A percentile compares a stretch with the other conserved stretches of the same genome.
phyloP scores from a whole-genome alignment of 2,888 invertebrate genomes.

The Epistrophe grossulariae region DNA sequence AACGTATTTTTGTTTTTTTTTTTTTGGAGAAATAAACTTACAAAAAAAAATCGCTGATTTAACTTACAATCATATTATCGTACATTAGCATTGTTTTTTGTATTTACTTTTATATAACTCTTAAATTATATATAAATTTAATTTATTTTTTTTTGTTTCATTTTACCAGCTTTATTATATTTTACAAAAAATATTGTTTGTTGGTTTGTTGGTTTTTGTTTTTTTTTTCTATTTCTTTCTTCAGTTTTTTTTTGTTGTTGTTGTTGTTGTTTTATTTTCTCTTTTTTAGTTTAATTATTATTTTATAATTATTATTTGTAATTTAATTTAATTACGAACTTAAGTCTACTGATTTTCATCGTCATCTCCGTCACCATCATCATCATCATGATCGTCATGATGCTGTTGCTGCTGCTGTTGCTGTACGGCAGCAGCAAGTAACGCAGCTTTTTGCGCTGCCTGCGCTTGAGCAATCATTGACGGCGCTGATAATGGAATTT shows the following conservation, averaged over 20 bases:
- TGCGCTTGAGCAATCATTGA: conserved; percentile 83
- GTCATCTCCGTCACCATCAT: conserved; percentile 83
- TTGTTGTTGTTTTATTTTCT: conserved; percentile 53
- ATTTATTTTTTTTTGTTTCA: conserved; percentile 46
- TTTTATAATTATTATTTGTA: conserved; percentile 70
- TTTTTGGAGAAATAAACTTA: conserved; percentile 59
- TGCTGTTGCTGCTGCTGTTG: conserved; percentile 81
- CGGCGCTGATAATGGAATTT: conserved; percentile 83
- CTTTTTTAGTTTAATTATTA: conserved; percentile 68
- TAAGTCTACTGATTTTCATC: conserved; percentile 84
- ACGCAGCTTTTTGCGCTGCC: conserved; percentile 82
- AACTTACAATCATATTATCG: conserved; percentile 70
- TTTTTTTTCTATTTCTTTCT: conserved; percentile 69
- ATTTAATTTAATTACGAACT: conserved; percentile 79
- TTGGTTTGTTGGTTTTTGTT: no score
- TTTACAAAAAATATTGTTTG: conserved; percentile 75
- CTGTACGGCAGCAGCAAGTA: conserved; percentile 82
- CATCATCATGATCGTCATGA: conserved; percentile 83
- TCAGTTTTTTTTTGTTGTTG: conserved; percentile 54
- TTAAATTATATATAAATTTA: conserved; percentile 51
- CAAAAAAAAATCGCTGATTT: conserved; percentile 58
- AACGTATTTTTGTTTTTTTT: conserved; percentile 40
- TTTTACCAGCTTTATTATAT: conserved; percentile 73
- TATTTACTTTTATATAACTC: conserved; percentile 44
- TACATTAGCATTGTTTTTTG: conserved; percentile 68